phyloP scores from a whole-genome alignment of 2,113 vertebrate genomes.

The Anhinga anhinga region DNA sequence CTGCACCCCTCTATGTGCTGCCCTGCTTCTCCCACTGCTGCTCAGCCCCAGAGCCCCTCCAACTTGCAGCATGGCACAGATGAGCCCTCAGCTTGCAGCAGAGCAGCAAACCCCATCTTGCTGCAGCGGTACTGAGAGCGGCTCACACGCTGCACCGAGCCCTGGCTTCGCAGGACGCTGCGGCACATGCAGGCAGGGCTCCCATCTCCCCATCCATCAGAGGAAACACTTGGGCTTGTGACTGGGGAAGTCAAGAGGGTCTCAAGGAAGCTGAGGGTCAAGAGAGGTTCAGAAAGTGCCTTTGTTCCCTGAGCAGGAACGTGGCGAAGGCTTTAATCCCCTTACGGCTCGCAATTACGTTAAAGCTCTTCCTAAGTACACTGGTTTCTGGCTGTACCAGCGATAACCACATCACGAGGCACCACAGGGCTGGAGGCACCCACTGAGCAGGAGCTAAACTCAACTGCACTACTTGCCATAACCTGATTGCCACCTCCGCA shows the following conservation, averaged over 20 bases:
- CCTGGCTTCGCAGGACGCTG: background rate
- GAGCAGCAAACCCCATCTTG: background rate
- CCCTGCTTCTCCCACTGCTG: background rate
- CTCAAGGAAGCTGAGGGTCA: slow-evolving; percentile 41
- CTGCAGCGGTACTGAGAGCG: rapidly evolving
- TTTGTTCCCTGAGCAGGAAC: slow-evolving; percentile 36
- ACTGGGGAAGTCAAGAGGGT: slow-evolving; percentile 17
- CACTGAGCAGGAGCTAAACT: background rate
- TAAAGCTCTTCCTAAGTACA: slow-evolving; percentile 33
- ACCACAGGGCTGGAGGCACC: background rate
- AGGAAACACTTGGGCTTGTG: background rate
- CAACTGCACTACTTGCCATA: background rate
- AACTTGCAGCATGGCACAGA: background rate
- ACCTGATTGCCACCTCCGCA: background rate
- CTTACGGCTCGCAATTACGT: background rate
- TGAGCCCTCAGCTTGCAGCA: background rate
- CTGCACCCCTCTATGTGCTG: rapidly evolving
- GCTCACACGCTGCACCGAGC: rapidly evolving
- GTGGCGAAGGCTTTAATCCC: slow-evolving; percentile 21
- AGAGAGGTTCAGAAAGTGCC: slow-evolving; percentile 10
- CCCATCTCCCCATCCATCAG: background rate
- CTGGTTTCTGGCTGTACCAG: background rate
- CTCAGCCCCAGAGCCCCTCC: background rate
- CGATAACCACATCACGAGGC: background rate
- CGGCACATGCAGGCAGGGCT: rapidly evolving